phyloP scores from a whole-genome alignment of 2,888 invertebrate genomes.

The Horisme vitalbata region DNA sequence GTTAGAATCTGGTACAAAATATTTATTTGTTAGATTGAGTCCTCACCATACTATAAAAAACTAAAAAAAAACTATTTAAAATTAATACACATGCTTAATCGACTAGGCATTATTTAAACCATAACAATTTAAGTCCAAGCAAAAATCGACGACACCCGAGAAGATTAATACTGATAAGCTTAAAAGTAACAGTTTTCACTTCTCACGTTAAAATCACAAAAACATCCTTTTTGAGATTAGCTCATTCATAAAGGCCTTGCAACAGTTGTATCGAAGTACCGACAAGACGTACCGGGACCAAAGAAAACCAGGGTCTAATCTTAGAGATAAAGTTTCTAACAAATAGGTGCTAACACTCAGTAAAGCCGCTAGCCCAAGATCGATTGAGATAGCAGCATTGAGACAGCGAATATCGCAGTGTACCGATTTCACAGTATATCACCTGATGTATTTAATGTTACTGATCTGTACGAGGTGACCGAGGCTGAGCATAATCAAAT shows the following conservation, averaged over 20 bases:
- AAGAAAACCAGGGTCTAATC: constrained; percentile 29
- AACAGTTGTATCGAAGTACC: constrained; percentile 28
- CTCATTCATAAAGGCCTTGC: constrained; percentile 21
- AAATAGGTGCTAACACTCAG: constrained; percentile 45
- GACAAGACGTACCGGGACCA: constrained; percentile 23
- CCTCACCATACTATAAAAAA: no score
- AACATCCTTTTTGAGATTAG: constrained; percentile 10
- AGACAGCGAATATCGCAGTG: constrained; percentile 17
- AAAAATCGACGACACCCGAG: no score
- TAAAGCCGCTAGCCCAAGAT: constrained; percentile 27
- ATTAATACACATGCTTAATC: no score
- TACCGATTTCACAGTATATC: not conserved
- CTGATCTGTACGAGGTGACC: no score
- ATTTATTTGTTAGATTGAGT: no score
- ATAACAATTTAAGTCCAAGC: no score
- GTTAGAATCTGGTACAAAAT: no score
- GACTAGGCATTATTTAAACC: no score
- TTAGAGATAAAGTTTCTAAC: constrained; percentile 45
- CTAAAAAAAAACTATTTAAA: no score
- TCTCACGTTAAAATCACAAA: constrained; percentile 18
- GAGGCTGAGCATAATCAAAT: no score
- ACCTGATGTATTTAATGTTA: no score
- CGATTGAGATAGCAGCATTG: constrained; percentile 39
- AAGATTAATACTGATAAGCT: no score
- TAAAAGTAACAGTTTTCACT: constrained; percentile 18